These are phyloP conservation scores for Rattus rattus DNA, from an alignment of 2,113 vertebrate species.

Conservation along the genomic window DNA sequence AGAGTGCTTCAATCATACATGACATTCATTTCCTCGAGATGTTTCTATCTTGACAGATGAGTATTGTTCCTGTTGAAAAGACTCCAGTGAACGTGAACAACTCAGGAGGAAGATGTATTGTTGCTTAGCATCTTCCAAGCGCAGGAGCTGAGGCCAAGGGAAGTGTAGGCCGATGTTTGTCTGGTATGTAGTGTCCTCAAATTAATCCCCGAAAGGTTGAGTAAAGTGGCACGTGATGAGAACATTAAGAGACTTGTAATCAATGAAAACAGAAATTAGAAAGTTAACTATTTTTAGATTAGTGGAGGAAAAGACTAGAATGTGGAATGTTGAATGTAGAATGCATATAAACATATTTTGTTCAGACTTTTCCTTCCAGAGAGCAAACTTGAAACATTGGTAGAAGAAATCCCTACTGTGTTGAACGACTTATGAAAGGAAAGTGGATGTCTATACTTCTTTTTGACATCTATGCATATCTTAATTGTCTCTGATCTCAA, in stretches of 20 bases:
- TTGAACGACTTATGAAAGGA: not conserved
- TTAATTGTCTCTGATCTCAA: constrained; percentile 14
- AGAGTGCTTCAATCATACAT: not conserved
- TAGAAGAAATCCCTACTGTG: not conserved
- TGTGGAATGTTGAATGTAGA: not conserved
- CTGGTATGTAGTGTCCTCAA: not conserved
- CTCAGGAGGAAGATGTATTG: not conserved
- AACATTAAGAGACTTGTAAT: not conserved
- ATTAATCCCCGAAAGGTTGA: not conserved
- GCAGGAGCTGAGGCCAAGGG: fast-evolving
- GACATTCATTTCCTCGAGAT: not conserved
- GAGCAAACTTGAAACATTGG: not conserved
- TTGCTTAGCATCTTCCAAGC: not conserved
- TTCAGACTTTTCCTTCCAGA: not conserved
- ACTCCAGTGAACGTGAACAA: not conserved
- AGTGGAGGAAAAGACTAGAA: not conserved
- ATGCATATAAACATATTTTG: not conserved
- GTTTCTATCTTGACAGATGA: not conserved
- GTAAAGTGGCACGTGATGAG: not conserved
- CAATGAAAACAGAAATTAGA: not conserved
- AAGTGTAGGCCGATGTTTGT: not conserved
- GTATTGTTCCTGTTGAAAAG: not conserved
- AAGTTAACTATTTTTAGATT: not conserved
- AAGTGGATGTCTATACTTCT: not conserved
- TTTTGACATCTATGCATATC: not conserved